Conservation (phyloP, 2,797 vertebrate species). For the Vespertilio murinus region DNA sequence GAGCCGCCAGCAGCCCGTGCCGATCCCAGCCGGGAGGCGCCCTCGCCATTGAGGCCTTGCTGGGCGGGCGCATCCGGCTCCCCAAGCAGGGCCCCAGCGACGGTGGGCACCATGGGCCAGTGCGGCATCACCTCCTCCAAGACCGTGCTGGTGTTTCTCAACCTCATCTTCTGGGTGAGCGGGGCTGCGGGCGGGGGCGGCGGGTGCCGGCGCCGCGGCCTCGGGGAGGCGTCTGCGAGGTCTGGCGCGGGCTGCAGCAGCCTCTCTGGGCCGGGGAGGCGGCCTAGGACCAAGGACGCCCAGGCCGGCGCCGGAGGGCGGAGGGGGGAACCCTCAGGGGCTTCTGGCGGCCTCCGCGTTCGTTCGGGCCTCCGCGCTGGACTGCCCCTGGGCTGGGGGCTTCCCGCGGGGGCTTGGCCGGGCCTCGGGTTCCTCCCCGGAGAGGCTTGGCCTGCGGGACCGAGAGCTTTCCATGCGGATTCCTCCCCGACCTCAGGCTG, state of each 20-base stretch:
- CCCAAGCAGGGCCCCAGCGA: conserved; percentile 57
- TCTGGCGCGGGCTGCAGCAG: background rate
- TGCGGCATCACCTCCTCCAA: conserved; percentile 99
- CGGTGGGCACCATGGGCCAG: conserved; percentile 89
- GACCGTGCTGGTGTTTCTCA: conserved; percentile 97
- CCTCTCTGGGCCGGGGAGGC: accelerated
- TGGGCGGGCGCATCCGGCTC: conserved; percentile 44
- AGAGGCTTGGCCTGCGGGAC: background rate
- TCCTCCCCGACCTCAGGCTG: background rate
- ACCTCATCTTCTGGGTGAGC: conserved; percentile 99
- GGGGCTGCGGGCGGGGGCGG: background rate
- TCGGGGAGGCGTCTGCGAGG: background rate
- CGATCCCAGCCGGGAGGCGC: background rate
- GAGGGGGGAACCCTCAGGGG: background rate
- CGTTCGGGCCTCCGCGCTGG: background rate
- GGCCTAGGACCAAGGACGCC: background rate
- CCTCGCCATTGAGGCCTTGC: conserved; percentile 58
- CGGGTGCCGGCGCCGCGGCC: background rate
- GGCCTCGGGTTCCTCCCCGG: no score
- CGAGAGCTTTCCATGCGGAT: background rate
- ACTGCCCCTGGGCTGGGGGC: background rate
- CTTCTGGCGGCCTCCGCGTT: no score
- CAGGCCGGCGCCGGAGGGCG: accelerated
- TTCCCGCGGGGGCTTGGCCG: background rate
- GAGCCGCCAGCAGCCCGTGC: background rate